Evolutionary conservation across 2,888 invertebrate genomes (phyloP), one percentile per base, ranked within the genome.

Genomic region (Patella caerulea): DNA sequence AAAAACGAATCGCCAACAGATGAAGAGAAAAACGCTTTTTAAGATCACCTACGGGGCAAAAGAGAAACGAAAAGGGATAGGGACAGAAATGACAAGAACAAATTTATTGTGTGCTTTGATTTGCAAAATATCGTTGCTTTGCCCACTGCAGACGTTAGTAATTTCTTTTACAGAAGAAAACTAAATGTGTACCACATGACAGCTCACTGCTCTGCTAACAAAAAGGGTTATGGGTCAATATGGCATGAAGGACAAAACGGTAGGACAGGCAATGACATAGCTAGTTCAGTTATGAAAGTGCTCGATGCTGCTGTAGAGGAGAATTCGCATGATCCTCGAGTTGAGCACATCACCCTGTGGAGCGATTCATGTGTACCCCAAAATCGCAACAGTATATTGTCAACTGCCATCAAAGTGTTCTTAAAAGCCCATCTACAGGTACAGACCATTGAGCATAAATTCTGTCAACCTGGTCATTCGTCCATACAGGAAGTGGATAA

Each of bases 331-430:
- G 56, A 71, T 71, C 56, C 71, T 34, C 2, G 14, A 5, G 15
- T 72, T 11, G 12, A 56, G 45, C 7, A 56, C 24, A 34, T 76
- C 12, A 76, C 72, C 71, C 34, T 76, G 19, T 76, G 76, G 76
- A 56, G 56, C 34, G 76, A 76, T 24, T 56, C 56, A 55, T 76
- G 76, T 29, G 72, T 76, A 17, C 76, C 76, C 9, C 72, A 76
- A n/a, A 75, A 75, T 14, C 34, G 19, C 9, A 75, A 75, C 2
- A 45, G 53, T 7, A 9, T 75, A 15, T 45, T 69, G 4, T 75
- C 75, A 12, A 53, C 70, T 17, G 75, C 75, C 14, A 17, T 75
- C 11, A 75, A 75, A 65, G n/a, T 53, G 17, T 75, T 75, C 54
- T 53, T 75, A 9, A n/a, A 19, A 14, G 14, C 15, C 19, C 34